These are phyloP conservation scores for Lagorchestes hirsutus DNA, from an alignment of 2,797 vertebrate genomes.

Conservation along the genomic window DNA sequence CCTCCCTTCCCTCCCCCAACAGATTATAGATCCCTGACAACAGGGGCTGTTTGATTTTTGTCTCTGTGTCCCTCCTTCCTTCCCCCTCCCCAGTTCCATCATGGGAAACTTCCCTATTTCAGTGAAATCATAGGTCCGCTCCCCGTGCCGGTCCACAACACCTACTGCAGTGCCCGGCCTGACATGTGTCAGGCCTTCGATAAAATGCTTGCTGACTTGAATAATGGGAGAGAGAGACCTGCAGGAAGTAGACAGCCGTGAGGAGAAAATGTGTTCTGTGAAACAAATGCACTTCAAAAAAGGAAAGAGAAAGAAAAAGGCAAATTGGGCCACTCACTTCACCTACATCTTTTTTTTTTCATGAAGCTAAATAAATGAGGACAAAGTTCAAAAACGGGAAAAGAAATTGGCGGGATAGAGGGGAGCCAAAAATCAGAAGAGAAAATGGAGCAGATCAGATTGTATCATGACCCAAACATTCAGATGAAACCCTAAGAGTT, in stretches of 20 bases:
- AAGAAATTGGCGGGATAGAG: background rate
- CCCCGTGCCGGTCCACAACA: background rate
- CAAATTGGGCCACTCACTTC: background rate
- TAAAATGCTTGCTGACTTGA: background rate
- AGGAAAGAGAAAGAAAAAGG: no score
- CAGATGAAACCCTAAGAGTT: background rate
- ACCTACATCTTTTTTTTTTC: background rate
- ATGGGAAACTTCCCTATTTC: background rate
- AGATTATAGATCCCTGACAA: background rate
- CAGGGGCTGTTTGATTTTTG: background rate
- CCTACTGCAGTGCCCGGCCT: background rate
- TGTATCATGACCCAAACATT: background rate
- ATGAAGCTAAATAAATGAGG: background rate
- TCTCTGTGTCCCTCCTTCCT: background rate
- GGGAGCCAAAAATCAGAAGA: background rate
- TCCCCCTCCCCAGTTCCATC: background rate
- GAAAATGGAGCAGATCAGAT: background rate
- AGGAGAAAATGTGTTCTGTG: background rate
- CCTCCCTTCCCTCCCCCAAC: background rate
- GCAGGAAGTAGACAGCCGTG: background rate
- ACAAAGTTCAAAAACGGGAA: background rate
- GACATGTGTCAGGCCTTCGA: fast-evolving
- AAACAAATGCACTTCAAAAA: background rate
- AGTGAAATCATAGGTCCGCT: background rate
- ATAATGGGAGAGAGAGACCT: background rate